A percentile compares a stretch with the other conserved stretches of the same genome.
Evolutionary conservation across 1,140 invertebrate genomes (phyloP).

Genomic region (Sarcophaga bullata): DNA sequence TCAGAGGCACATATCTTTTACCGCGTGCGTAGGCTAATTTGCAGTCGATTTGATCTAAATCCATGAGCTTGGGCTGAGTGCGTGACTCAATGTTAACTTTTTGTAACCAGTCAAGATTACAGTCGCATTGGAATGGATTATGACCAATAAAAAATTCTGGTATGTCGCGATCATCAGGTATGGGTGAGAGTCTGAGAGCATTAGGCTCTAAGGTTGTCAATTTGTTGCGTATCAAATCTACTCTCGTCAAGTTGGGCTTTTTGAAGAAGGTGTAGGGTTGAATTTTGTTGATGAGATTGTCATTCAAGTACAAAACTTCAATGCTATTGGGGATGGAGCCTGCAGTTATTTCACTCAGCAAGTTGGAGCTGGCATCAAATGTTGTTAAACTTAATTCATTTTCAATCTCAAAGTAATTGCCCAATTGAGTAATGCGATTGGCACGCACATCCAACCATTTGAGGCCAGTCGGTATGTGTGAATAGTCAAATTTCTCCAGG

Average conservation of each 20-base stretch:
- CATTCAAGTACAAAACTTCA: conserved; percentile 83
- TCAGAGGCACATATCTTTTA: conserved; percentile 79
- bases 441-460: conserved; percentile 91
- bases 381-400: conserved; percentile 82
- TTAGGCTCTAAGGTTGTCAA: conserved; percentile 87
- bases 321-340: conserved; percentile 88
- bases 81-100: conserved; percentile 79
- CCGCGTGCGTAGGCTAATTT: conserved; percentile 86
- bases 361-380: conserved; percentile 88
- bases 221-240: conserved; percentile 86
- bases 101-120: conserved; percentile 77
- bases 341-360: conserved; percentile 85
- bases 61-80: conserved; percentile 87
- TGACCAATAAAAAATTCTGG: conserved; percentile 92
- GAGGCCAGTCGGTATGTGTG: conserved; percentile 86
- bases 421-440: conserved; percentile 86
- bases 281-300: conserved; percentile 87
- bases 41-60: conserved; percentile 88
- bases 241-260: conserved; percentile 87
- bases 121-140: conserved; percentile 92
- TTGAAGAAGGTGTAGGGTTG: conserved; percentile 94
- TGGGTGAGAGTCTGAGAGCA: conserved; percentile 83
- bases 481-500: conserved; percentile 90
- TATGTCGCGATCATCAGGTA: conserved; percentile 78
- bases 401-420: conserved; percentile 91